A percentile compares a stretch with the other conserved stretches of the same genome.
phyloP scores from a whole-genome alignment of 2,113 vertebrate genomes.

The Fukomys damarensis region DNA sequence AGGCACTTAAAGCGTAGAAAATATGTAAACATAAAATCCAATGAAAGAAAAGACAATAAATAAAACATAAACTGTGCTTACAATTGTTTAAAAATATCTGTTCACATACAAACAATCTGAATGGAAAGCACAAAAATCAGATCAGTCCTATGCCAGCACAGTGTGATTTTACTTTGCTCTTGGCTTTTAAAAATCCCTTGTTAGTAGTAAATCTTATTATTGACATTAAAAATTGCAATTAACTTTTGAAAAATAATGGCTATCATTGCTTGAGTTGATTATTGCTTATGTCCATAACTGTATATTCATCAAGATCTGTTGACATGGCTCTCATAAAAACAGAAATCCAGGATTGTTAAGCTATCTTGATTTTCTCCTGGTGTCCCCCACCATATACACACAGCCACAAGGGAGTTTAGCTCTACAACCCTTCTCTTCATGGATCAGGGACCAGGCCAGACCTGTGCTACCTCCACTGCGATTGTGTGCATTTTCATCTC shows the following conservation, averaged over 20 bases:
- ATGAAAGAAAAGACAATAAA: not conserved
- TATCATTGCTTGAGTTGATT: not conserved
- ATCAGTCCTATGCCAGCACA: not conserved
- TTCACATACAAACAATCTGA: not conserved
- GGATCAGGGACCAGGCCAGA: not conserved
- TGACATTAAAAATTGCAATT: not conserved
- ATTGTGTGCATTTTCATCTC: not conserved
- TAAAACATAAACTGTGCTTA: not conserved
- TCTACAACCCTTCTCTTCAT: slow-evolving; percentile 43
- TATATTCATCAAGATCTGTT: not conserved
- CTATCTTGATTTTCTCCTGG: not conserved
- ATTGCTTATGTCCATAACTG: not conserved
- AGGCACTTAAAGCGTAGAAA: not conserved
- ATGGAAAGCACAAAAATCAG: not conserved
- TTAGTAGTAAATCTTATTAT: not conserved
- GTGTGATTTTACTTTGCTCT: not conserved
- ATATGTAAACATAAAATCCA: not conserved
- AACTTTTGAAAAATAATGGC: slow-evolving; percentile 3
- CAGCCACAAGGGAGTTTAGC: not conserved
- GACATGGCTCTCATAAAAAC: not conserved
- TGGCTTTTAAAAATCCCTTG: not conserved
- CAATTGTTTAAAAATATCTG: slow-evolving; percentile 21
- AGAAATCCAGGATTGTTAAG: not conserved
- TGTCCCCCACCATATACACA: not conserved
- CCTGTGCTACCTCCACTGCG: not conserved